phyloP scores from a whole-genome alignment of 1,140 invertebrate genomes.

The Eufriesea mexicana region DNA sequence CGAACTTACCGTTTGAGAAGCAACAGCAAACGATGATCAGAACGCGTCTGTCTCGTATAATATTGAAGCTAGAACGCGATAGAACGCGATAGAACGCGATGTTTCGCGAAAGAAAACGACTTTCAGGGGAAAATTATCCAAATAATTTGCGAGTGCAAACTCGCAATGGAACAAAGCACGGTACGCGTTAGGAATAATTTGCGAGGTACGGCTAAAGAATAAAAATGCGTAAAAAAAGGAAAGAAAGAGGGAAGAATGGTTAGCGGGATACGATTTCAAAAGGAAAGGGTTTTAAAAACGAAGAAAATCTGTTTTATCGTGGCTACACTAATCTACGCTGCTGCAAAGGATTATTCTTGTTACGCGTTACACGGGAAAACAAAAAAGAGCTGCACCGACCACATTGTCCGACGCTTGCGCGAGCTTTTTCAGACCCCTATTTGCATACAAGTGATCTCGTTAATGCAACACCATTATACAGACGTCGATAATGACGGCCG shows the following conservation, averaged over 20 bases:
- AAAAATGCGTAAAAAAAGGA: neutral
- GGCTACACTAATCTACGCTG: neutral
- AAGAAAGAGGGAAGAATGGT: no score
- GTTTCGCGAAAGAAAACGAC: neutral
- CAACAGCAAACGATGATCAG: no score
- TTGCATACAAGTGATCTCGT: slow-evolving; percentile 46
- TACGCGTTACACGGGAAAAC: neutral
- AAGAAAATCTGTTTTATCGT: neutral
- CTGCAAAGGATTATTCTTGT: slow-evolving; percentile 17
- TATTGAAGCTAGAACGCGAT: no score
- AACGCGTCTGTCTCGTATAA: no score
- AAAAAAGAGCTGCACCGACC: neutral
- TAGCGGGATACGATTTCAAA: no score
- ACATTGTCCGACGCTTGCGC: slow-evolving; percentile 5
- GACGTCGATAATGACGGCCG: slow-evolving; percentile 46
- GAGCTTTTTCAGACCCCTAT: slow-evolving; percentile 10
- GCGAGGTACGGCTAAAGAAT: neutral
- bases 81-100: neutral
- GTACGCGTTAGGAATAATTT: neutral
- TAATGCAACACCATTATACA: slow-evolving; percentile 40
- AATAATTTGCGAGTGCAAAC: neutral
- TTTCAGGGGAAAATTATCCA: neutral
- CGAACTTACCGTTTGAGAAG: no score
- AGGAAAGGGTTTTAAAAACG: neutral
- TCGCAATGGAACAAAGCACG: neutral